A percentile compares a stretch with the other conserved stretches of the same genome.
These are phyloP conservation scores for Muschampia plurimacula DNA, from an alignment of 2,888 invertebrate species.

Conservation along the genomic window DNA sequence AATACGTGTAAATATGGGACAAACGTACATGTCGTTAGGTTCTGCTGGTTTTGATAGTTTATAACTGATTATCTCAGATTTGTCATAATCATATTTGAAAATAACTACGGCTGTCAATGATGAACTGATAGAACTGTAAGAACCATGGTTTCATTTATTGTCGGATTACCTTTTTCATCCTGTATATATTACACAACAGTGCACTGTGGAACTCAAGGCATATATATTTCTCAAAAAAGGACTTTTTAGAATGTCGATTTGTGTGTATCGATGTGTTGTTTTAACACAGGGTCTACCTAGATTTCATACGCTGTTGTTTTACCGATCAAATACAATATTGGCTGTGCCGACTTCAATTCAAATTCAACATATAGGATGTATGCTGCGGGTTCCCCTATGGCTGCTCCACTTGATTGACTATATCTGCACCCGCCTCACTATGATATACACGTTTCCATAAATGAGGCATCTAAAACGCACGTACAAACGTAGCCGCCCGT, in stretches of 20 bases:
- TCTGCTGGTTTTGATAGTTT: no score
- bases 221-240: neutral
- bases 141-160: neutral
- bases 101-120: no score
- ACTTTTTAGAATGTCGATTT: slow-evolving; percentile 3
- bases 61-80: no score
- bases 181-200: neutral
- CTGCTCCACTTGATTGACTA: neutral
- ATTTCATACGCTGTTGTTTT: no score
- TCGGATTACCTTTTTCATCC: slow-evolving; percentile 1
- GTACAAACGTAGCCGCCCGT: slow-evolving; percentile 22
- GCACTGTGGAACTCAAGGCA: neutral
- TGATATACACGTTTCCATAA: slow-evolving; percentile 3
- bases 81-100: no score
- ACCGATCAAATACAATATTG: no score
- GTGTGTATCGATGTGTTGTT: neutral
- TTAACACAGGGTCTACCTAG: neutral
- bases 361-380: neutral
- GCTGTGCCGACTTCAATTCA: neutral
- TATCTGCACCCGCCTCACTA: slow-evolving; percentile 11
- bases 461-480: slow-evolving; percentile 2
- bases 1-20: no score
- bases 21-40: no score
- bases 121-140: neutral
- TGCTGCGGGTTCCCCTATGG: neutral